Conservation (phyloP, 2,797 vertebrate genomes). For the Pipistrellus nathusii region DNA sequence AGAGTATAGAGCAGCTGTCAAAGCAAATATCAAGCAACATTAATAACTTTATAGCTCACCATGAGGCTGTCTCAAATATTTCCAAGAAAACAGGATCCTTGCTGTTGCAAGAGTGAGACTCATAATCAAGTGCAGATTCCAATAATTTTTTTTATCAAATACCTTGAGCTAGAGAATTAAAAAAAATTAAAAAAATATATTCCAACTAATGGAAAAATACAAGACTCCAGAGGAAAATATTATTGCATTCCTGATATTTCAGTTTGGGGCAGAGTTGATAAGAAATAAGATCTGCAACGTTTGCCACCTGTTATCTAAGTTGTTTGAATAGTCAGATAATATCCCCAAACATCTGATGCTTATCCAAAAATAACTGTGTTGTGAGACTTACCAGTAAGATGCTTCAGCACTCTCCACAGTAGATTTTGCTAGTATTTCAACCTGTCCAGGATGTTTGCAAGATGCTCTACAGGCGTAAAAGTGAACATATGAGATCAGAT, state of each 20-base stretch:
- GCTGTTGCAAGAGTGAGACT: conserved; percentile 74
- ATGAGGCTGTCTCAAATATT: conserved; percentile 83
- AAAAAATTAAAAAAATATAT: not conserved
- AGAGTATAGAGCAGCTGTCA: conserved; percentile 88
- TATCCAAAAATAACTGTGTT: conserved; percentile 68
- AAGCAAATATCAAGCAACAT: conserved; percentile 89
- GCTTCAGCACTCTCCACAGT: not conserved
- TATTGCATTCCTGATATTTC: conserved; percentile 75
- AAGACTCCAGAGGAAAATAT: conserved; percentile 77
- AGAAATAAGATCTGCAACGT: conserved; percentile 67
- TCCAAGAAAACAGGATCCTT: conserved; percentile 83
- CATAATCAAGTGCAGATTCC: conserved; percentile 78
- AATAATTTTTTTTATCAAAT: conserved; percentile 25
- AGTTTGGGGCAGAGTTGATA: conserved; percentile 64
- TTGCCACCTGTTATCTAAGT: conserved; percentile 62
- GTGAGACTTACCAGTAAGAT: conserved; percentile 42
- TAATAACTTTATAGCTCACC: conserved; percentile 88
- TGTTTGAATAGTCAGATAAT: conserved; percentile 73
- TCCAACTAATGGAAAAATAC: conserved; percentile 61
- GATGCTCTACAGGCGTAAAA: not conserved
- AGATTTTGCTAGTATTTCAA: conserved; percentile 16
- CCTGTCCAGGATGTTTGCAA: conserved; percentile 1
- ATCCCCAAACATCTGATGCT: conserved; percentile 58
- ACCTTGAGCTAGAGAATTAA: conserved; percentile 7
- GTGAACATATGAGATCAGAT: conserved; percentile 29